Conservation (phyloP, 2,888 invertebrate species). For the Chalcosyrphus nemorum region DNA sequence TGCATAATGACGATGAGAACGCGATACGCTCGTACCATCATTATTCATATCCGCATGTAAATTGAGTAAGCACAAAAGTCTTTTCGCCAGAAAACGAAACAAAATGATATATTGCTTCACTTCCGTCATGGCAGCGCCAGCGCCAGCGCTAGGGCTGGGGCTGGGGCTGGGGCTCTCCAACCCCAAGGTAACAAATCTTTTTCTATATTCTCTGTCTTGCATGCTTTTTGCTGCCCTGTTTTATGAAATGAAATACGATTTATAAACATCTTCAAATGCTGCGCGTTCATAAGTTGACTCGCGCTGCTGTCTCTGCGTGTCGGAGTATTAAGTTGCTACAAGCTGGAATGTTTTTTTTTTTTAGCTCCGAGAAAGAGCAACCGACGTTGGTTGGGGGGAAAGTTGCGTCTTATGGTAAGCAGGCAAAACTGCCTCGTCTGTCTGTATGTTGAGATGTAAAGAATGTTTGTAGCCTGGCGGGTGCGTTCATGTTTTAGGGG, state of each 20-base stretch:
- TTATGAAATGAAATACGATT: constrained; percentile 14
- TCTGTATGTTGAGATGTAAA: too few relatives aligned
- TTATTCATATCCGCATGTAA: constrained; percentile 34
- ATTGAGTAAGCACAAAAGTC: constrained; percentile 9
- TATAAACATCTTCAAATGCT: constrained; percentile 30
- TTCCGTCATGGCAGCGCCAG: constrained; percentile 26
- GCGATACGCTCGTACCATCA: not conserved
- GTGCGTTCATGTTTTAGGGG: too few relatives aligned
- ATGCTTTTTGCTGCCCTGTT: not conserved
- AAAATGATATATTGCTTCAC: constrained; percentile 38
- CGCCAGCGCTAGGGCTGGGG: too few relatives aligned
- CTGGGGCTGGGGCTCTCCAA: too few relatives aligned
- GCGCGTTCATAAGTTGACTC: constrained; percentile 24
- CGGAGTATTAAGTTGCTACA: constrained; percentile 13
- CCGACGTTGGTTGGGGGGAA: too few relatives aligned
- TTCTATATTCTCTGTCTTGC: constrained; percentile 13
- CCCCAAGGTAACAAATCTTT: constrained; percentile 31
- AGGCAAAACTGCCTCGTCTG: too few relatives aligned
- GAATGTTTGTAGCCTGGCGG: too few relatives aligned
- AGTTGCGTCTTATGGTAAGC: too few relatives aligned
- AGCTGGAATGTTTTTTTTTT: too few relatives aligned
- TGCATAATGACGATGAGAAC: not conserved
- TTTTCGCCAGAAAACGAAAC: constrained; percentile 17
- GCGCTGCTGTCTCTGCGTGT: not conserved
- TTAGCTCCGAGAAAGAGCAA: too few relatives aligned